Evolutionary conservation across 2,113 vertebrate genomes (phyloP), one percentile per base, ranked within the genome.

Genomic region (Oenanthe oenanthe): DNA sequence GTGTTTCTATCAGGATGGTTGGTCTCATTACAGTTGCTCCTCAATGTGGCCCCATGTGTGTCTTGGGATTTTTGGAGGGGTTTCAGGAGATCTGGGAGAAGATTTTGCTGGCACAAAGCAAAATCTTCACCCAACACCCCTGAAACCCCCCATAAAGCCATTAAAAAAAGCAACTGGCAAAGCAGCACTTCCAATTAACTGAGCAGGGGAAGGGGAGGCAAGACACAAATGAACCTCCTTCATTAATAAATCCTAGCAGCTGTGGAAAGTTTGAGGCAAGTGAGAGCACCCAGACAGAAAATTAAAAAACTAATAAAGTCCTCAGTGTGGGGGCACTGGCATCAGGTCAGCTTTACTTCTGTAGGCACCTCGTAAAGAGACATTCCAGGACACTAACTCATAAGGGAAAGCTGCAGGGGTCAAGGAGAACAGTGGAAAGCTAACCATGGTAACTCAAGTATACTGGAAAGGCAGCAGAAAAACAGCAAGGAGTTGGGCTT

Each of bases 231-330:
- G 92, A 97, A 87, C 79, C 89, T 85, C 86, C 95, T 89, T 91
- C 82, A 29, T 97, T 97, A 96, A 96, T 96, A 96, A 97, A 96
- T 95, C 93, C 78, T 93, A 88, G 86, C 97, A 98, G 98, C 98
- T 97, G 97, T 97, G 98, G 98, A 98, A 98, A 98, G 96, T 98
- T 96, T 98, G 98, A 98, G 97, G 97, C 97, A 77, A 95, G 96
- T 67, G 84, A 96, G 97, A 95, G 98, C 97, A 97, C 97, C 97
- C 97, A 98, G 98, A 98, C 98, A 98, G 98, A 98, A 98, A 98
- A 98, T 98, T 97, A 97, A 98, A 98, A 98, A 98, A 92, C 97
- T 98, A 98, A 98, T 98, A 97, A 98, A 98, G 98, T 97, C 97
- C 98, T 98, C 98, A 97, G 98, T 97, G 97, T 98, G 98, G 96